A percentile compares a stretch with the other conserved stretches of the same genome.
Conservation (phyloP, 2,797 vertebrate genomes). For the Fringilla coelebs region DNA sequence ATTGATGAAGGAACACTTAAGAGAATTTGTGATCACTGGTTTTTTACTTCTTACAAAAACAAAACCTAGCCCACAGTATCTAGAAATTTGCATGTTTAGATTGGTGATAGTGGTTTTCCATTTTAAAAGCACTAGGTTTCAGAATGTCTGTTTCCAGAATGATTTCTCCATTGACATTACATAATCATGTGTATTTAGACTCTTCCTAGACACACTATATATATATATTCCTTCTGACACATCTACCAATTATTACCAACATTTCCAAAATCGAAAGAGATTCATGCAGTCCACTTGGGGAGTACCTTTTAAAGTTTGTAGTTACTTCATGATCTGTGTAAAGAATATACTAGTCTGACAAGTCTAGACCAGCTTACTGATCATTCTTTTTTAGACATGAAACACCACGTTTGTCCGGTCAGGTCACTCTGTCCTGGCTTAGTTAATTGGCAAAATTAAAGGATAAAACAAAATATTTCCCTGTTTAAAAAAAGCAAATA, state of each 20-base stretch:
- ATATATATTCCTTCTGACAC: background rate
- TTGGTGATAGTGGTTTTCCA: background rate
- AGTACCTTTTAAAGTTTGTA: background rate
- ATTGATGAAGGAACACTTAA: background rate
- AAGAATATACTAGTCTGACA: background rate
- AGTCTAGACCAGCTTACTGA: background rate
- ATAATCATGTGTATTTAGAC: background rate
- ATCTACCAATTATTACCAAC: background rate
- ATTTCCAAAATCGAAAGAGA: background rate
- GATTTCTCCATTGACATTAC: background rate
- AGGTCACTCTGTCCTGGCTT: background rate
- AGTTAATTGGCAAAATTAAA: background rate
- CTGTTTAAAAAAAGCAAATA: background rate
- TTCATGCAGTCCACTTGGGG: background rate
- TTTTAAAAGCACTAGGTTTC: background rate
- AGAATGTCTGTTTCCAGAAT: background rate
- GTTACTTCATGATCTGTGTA: background rate
- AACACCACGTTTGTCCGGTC: background rate
- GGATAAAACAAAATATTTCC: background rate
- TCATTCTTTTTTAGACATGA: background rate
- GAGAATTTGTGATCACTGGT: background rate
- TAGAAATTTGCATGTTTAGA: background rate
- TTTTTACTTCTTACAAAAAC: background rate
- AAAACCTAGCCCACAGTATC: background rate
- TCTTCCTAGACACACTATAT: background rate